Evolutionary conservation across 2,113 vertebrate species (phyloP), one percentile per base, ranked within the genome.

Genomic region (Ciconia boyciana): DNA sequence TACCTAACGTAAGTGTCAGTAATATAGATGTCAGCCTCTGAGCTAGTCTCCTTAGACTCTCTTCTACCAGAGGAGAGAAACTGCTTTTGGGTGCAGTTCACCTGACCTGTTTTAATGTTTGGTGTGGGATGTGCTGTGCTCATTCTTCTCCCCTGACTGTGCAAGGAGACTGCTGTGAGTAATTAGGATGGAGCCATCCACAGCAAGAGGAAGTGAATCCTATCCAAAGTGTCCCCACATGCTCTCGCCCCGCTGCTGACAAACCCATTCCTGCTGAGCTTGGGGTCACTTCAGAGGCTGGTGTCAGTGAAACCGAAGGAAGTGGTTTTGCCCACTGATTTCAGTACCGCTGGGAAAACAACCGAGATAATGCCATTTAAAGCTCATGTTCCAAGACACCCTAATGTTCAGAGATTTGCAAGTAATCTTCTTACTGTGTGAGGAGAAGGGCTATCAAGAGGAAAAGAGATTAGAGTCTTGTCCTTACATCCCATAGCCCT

Each of bases 241-340:
- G 64, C 82, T 52, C 64, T 66, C 29, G 6, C 72, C 69, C 77
- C 13, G 17, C 87, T 97, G 94, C 89, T 96, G 87, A 61, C 57
- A 13, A 95, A 54, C 76, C 74, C 66, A 51, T 62, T 97, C 78
- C 58, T 80, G 29, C n/a, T 69, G 86, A 81, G 76, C 48, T 25
- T 82, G 36, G 66, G 72, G 65, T 95, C 76, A 83, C 54, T 82
- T 71, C 51, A 41, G 65, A 61, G 34, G 48, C 79, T 87, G 58
- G 39, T 90, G 87, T 94, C 75, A 93, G 85, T 20, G 8, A 89
- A 94, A 84, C 71, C 8, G 3, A 80, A 88, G 93, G 93, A 97
- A 96, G 93, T 90, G 94, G 93, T 85, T 90, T 96, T 91, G 76
- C 87, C 93, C 75, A 51, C 84, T 90, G 74, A 90, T 74, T 90